phyloP scores from a whole-genome alignment of 53 echinoderm and acorn worm species.

The Apostichopus leukothele region DNA sequence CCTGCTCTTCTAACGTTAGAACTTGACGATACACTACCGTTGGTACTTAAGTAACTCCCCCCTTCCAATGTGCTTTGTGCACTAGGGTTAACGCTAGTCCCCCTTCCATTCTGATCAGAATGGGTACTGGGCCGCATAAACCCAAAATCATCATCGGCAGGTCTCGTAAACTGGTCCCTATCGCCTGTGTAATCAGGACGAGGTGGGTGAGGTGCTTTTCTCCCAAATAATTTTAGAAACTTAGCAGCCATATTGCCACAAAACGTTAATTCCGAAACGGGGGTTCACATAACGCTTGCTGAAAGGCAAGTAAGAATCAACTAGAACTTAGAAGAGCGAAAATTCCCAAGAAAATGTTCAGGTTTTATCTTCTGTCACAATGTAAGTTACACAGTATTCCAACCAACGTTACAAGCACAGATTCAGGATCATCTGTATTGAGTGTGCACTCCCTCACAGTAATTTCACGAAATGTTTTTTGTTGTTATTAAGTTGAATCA shows the following conservation, averaged over 20 bases:
- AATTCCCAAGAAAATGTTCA: not conserved
- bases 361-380: not conserved
- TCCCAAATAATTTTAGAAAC: conserved; percentile 67
- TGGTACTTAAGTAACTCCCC: conserved; percentile 23
- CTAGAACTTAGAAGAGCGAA: not conserved
- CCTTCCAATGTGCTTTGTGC: conserved; percentile 27
- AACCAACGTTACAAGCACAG: too few relatives aligned
- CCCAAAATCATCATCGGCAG: conserved; percentile 65
- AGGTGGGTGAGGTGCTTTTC: conserved; percentile 78
- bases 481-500: too few relatives aligned
- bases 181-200: conserved; percentile 74
- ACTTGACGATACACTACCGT: conserved; percentile 30
- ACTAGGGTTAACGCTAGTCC: not conserved
- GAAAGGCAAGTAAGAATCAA: not conserved
- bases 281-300: conserved; percentile 1
- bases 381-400: too few relatives aligned
- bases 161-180: conserved; percentile 45
- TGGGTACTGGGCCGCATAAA: conserved; percentile 20
- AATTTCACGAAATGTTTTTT: too few relatives aligned
- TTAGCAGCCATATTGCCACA: conserved; percentile 63
- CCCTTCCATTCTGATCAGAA: conserved; percentile 43
- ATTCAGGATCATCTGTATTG: too few relatives aligned
- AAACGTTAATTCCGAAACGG: not conserved
- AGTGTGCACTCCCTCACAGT: too few relatives aligned
- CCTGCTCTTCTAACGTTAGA: conserved; percentile 12